phyloP scores from a whole-genome alignment of 2,113 vertebrate species.

The Dipodomys spectabilis region DNA sequence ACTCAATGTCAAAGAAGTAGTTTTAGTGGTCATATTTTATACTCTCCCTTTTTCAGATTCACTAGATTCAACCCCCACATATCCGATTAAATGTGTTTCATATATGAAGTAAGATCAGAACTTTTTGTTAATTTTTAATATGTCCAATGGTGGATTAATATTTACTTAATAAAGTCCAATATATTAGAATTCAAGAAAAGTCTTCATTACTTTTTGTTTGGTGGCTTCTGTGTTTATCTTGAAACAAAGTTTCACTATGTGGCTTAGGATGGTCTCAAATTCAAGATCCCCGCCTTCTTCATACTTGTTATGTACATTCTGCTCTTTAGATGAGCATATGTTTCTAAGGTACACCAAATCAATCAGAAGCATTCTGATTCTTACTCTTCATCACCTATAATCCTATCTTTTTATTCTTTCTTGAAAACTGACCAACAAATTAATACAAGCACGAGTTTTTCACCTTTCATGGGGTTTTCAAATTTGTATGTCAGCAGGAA shows the following conservation, averaged over 20 bases:
- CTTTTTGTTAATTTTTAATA: not conserved
- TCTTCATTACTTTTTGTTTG: no score
- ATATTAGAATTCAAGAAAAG: not conserved
- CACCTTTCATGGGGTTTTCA: not conserved
- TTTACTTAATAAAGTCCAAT: not conserved
- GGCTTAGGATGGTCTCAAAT: not conserved
- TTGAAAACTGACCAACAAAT: not conserved
- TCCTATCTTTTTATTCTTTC: not conserved
- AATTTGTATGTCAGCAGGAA: not conserved
- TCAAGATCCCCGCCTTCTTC: no score
- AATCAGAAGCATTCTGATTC: not conserved
- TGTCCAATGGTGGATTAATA: not conserved
- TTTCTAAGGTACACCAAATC: not conserved
- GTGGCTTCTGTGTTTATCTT: no score
- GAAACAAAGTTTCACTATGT: no score
- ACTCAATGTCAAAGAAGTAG: not conserved
- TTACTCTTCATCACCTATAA: not conserved
- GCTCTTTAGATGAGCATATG: not conserved
- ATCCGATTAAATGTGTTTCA: not conserved
- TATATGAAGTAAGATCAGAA: not conserved
- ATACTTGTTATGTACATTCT: not conserved
- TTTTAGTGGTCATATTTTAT: not conserved
- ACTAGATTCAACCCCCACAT: not conserved
- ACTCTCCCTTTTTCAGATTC: not conserved
- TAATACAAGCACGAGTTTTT: not conserved